These are phyloP conservation scores for Calephelis nemesis DNA, from an alignment of 1,140 invertebrate genomes.

Conservation along the genomic window DNA sequence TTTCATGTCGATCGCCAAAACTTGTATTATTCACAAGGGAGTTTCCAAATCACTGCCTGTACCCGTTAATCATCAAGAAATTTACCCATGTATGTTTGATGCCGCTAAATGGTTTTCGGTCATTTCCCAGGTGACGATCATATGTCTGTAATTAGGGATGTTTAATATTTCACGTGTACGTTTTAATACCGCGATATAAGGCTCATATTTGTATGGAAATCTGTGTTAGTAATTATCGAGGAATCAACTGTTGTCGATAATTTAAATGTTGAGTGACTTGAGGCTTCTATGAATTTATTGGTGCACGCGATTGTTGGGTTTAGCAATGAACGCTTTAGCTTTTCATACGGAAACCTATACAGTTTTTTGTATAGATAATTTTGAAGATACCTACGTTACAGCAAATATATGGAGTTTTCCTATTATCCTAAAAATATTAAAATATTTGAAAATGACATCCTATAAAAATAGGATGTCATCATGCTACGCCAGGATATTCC, in stretches of 20 bases:
- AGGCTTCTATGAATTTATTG: conserved; percentile 13
- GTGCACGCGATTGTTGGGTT: conserved; percentile 1
- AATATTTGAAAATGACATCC: too few species aligned
- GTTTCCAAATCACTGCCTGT: conserved; percentile 58
- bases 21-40: conserved; percentile 52
- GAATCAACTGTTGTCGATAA: conserved; percentile 68
- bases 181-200: conserved; percentile 33
- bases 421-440: too few species aligned
- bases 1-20: conserved; percentile 24
- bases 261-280: conserved; percentile 42
- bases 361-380: too few species aligned
- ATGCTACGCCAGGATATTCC: too few species aligned
- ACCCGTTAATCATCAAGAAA: conserved; percentile 61
- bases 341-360: too few species aligned
- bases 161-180: conserved; percentile 20
- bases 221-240: conserved; percentile 52
- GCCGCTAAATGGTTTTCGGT: conserved; percentile 65
- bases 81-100: conserved; percentile 69
- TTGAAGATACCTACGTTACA: too few species aligned
- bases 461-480: too few species aligned
- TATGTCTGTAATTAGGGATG: conserved; percentile 47
- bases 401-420: too few species aligned
- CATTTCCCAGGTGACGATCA: conserved; percentile 57
- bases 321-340: too few species aligned
- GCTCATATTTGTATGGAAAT: conserved; percentile 27